phyloP scores from a whole-genome alignment of 2,797 vertebrate species.

The Coranthus polyacanthus region DNA sequence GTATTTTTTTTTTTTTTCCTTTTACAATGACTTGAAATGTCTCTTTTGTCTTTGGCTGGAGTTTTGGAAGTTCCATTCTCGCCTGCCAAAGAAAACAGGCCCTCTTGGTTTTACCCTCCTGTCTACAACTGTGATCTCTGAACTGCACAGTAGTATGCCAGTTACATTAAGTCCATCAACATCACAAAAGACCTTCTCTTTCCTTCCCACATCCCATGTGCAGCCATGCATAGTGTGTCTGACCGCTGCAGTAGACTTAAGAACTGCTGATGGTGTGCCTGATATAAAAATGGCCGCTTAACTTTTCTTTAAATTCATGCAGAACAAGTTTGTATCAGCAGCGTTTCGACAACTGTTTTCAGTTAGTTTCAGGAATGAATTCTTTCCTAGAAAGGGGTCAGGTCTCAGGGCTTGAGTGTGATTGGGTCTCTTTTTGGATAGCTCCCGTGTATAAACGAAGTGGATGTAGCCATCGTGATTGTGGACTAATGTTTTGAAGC shows the following conservation, averaged over 20 bases:
- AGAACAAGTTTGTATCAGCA: not conserved
- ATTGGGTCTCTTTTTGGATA: no score
- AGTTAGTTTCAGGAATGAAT: no score
- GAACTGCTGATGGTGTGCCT: slow-evolving; percentile 15
- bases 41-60: slow-evolving; percentile 72
- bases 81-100: slow-evolving; percentile 64
- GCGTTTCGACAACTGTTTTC: not conserved
- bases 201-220: slow-evolving; percentile 13
- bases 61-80: slow-evolving; percentile 64
- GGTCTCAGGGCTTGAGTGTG: no score
- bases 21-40: slow-evolving; percentile 71
- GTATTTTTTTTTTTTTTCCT: slow-evolving; percentile 24
- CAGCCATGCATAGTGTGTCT: slow-evolving; percentile 15
- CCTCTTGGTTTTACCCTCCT: slow-evolving; percentile 48
- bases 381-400: no score
- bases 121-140: slow-evolving; percentile 63
- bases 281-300: no score
- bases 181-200: slow-evolving; percentile 21
- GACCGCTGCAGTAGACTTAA: slow-evolving; percentile 1
- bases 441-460: no score
- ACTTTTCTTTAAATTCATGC: not conserved
- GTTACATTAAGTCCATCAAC: slow-evolving; percentile 65
- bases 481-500: no score
- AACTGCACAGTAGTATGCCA: slow-evolving; percentile 62
- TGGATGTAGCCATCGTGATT: no score